phyloP scores from a whole-genome alignment of 2,888 invertebrate species.

The Magallana nippona region DNA sequence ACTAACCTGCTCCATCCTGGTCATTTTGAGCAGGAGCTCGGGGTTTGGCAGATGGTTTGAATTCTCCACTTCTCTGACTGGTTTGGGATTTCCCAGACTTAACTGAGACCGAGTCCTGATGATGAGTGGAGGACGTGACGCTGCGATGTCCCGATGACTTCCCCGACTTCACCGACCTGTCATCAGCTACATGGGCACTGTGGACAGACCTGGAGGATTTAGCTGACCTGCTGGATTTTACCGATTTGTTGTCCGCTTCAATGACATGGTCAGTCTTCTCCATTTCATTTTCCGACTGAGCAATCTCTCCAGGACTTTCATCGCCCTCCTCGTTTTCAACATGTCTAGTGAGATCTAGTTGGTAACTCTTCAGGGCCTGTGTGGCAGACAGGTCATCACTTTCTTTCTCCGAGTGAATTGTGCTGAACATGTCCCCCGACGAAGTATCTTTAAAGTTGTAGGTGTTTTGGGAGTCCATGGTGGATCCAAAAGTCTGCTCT shows the following conservation, averaged over 20 bases:
- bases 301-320: slow-evolving; percentile 47
- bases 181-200: slow-evolving; percentile 30
- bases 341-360: slow-evolving; percentile 60
- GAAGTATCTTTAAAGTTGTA: slow-evolving; percentile 62
- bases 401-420: slow-evolving; percentile 61
- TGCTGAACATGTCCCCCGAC: slow-evolving; percentile 63
- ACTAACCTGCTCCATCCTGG: slow-evolving; percentile 41
- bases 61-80: neutral
- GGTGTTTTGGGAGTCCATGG: slow-evolving; percentile 60
- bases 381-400: slow-evolving; percentile 62
- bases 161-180: slow-evolving; percentile 40
- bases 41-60: slow-evolving; percentile 26
- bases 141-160: slow-evolving; percentile 24
- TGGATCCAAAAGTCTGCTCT: slow-evolving; percentile 49
- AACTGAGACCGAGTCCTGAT: neutral
- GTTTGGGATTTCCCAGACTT: slow-evolving; percentile 15
- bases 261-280: neutral
- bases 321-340: slow-evolving; percentile 53
- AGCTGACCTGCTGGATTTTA: slow-evolving; percentile 30
- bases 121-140: slow-evolving; percentile 15
- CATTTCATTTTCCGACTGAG: slow-evolving; percentile 32
- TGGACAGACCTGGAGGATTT: slow-evolving; percentile 19
- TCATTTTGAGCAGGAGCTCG: neutral
- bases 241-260: neutral
- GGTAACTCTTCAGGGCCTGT: slow-evolving; percentile 66